Conservation (phyloP, 2,113 vertebrate genomes). For the Corythaixoides concolor region DNA sequence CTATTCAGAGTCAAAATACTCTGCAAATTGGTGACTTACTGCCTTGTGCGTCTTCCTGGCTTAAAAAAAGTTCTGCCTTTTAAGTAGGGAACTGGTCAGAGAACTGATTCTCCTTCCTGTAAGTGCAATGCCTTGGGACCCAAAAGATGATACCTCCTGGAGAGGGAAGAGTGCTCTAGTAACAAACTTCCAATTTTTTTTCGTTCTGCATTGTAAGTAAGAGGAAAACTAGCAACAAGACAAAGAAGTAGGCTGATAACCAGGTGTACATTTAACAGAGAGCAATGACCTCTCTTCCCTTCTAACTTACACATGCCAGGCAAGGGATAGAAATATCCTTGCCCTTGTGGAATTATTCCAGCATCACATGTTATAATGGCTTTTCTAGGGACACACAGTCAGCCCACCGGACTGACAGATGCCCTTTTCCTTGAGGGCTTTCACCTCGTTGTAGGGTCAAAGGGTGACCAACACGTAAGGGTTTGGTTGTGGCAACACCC, state of each 20-base stretch:
- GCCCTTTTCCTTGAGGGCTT: neutral
- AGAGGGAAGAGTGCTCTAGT: neutral
- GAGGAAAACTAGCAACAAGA: neutral
- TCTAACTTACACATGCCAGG: neutral
- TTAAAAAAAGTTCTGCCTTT: neutral
- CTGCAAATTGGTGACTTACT: neutral
- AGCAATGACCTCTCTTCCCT: neutral
- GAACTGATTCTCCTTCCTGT: neutral
- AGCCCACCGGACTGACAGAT: neutral
- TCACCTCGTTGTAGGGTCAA: neutral
- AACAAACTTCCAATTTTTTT: neutral
- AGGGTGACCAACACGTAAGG: fast-evolving
- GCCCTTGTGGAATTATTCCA: neutral
- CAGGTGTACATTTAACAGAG: neutral
- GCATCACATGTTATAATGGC: neutral
- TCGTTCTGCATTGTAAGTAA: neutral
- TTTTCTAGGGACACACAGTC: neutral
- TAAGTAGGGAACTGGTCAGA: neutral
- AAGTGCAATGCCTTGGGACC: neutral
- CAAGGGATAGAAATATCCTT: neutral
- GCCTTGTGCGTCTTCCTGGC: neutral
- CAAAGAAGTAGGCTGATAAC: neutral
- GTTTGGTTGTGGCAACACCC: neutral
- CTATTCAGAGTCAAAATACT: neutral
- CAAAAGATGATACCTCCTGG: neutral